Evolutionary conservation across 2,797 vertebrate species (phyloP), one percentile per base, ranked within the genome.

Genomic region (Sebastes oblongus): DNA sequence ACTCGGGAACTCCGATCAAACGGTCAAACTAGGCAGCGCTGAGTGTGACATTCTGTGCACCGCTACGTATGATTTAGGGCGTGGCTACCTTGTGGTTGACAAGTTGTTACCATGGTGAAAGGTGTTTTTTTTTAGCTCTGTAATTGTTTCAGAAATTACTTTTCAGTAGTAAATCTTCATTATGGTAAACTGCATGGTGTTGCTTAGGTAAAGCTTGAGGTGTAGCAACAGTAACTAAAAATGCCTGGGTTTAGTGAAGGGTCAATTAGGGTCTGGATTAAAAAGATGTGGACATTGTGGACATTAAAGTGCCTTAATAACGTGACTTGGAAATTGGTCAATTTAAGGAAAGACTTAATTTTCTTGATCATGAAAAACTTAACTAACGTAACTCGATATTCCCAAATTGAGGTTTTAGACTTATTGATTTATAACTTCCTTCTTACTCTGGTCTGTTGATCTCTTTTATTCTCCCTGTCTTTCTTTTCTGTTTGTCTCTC

Each of bases 401-500:
- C 27, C 3, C 66, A 54, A 68, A 30, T 32, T n/a, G 14, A 69
- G 29, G 52, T 69, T 50, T 18, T 13, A 32, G 13, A 36, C 8
- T 30, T 22, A 30, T 66, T 74, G 20, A 30, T 55, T 52, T 68
- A 3, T 59, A 54, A 72, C 52, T 56, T 58, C 69, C 30, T 32
- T 22, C 3, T 59, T 39, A 4, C 42, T 72, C 39, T 16, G 39
- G 20, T 59, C 24, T 50, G 18, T 34, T 66, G 2, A 72, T 70
- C 27, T 65, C 54, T 46, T 69, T 66, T 59, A 55, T 61, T 73
- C 42, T 68, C 36, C 46, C 9, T 2, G 0, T 72, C 24, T 81
- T 74, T 80, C 68, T 72, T 79, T 66, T 73, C 34, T 62, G 25
- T 81, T 52, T 75, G 18, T 66, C 54, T 86, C 30, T 67, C 25